These are phyloP conservation scores for Drosophila nr. perissopoda DNA, from an alignment of 2,888 invertebrate genomes.

Conservation along the genomic window DNA sequence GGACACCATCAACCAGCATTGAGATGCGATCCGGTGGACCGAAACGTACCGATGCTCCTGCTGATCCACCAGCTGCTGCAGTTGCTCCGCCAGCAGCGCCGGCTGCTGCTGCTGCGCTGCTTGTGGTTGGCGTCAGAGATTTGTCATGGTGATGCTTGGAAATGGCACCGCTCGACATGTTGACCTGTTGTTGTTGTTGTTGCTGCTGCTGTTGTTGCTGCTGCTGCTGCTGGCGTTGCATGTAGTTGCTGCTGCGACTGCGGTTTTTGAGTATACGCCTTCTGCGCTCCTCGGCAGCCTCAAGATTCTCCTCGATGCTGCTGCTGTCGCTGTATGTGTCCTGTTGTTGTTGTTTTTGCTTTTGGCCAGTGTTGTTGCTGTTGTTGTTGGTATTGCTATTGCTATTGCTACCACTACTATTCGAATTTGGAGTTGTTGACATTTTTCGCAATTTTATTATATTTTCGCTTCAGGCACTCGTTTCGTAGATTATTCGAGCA, in stretches of 20 bases:
- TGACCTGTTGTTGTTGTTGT: conserved; percentile 51
- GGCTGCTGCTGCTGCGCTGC: conserved; percentile 47
- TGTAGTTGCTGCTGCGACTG: conserved; percentile 80
- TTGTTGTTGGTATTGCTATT: conserved; percentile 63
- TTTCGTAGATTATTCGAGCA: conserved; percentile 51
- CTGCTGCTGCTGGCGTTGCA: conserved; percentile 63
- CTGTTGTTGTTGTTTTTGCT: conserved; percentile 81
- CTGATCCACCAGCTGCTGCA: conserved; percentile 21
- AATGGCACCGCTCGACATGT: conserved; percentile 69
- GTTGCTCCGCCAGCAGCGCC: conserved; percentile 17
- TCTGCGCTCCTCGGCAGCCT: conserved; percentile 89
- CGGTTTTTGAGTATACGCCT: conserved; percentile 90
- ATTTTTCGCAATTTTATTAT: conserved; percentile 67
- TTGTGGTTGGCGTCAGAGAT: conserved; percentile 53
- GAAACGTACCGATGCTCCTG: conserved; percentile 49
- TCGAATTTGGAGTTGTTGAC: conserved; percentile 82
- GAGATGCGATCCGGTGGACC: conserved; percentile 90
- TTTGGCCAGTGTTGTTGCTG: conserved; percentile 52
- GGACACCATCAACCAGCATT: conserved; percentile 97
- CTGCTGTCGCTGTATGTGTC: conserved; percentile 88
- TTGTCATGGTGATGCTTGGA: conserved; percentile 76
- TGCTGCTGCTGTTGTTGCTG: conserved; percentile 60
- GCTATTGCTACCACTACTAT: conserved; percentile 80
- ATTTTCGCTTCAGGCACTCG: conserved; percentile 35
- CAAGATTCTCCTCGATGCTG: conserved; percentile 92